Base-by-base conservation (phyloP, 2,797 vertebrate species). In the Cynopterus sphinx region DNA sequence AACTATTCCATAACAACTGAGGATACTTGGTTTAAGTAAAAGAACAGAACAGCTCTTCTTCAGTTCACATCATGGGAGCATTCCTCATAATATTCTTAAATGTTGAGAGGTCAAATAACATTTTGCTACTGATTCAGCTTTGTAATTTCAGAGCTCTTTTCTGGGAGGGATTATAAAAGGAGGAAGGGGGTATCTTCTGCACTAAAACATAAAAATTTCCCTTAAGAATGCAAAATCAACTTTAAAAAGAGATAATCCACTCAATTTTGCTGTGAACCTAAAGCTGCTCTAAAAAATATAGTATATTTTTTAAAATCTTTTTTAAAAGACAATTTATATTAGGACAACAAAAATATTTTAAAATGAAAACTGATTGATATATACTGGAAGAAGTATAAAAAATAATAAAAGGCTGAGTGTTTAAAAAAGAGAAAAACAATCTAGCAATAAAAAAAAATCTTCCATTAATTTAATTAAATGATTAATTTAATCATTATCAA, bases 111-210 rank as follows among this genome's bases (percentile, higher is more conserved):
- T 74, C 55, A 95, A 74, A 78, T 91, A 85, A 89, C 61, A 94
- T 61, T 89, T 91, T 96, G 61, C 36, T 71, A 90, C n/a, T 94
- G 55, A 95, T 74, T 96, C 71, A 86, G 88, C 9, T 79, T 94
- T 55, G 78, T 39, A 68, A 95, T 92, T 95, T 77, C 61, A 86
- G 65, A 81, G 57, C 9, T 94, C 55, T 39, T 22, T 88, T 57
- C 33, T 61, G 16, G 9, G 16, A 49, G 79, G 77, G 21, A 57
- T 67, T 3, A 33, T 53, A n/a, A 13, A 49, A 75, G 33, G 39
- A 36, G 1, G 22, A 17, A 71, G 6, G 21, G 46, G 26, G 5
- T 7, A 68, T 7, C 17, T 53, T 93, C 39, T 9, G 83, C 5
- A 4, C 31, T 84, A 81, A 96, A 92, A 96, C 24, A 67, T 51